Base-by-base conservation (phyloP, 1,140 invertebrate species). In the Procambarus clarkii region DNA sequence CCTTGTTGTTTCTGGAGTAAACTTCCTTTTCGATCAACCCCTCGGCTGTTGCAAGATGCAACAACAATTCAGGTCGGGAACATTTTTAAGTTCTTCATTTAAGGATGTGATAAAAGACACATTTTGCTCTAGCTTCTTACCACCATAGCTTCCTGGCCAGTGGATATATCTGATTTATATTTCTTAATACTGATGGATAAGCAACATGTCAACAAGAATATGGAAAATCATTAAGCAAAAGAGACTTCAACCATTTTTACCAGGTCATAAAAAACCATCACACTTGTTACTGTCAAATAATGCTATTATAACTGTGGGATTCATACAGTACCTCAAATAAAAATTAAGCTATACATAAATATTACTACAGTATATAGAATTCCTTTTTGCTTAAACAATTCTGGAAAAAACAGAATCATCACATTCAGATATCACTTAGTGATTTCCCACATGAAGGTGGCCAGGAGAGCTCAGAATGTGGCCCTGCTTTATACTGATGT, bases 151-250 rank as follows among this genome's bases (percentile, higher is more conserved):
- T 46, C 77, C 77, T 79, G 77, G 77, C 77, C 77, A 50, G 77
- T 79, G 48, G 77, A 7, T 2, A 44, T 45, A 34, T 79, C 45
- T 48, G 48, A 48, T 21, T 79, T n/a, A 46, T 46, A 9, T 34
- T 34, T 50, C 77, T 79, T 79, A 79, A 79, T 79, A 79, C 77
- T 79, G 77, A 48, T 48, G 46, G n/a, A 78, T 64, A 18, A 13
- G 18, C 46, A 46, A 79, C 77, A 79, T 46, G 77, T 79, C 77
- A 48, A 50, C 45, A 21, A 50, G 34, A 45, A 79, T 79, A 34
- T 48, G 48, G 48, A 11, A 79, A 79, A 79, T n/a, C 15, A 18
- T 18, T 64, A 64, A 64, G 60, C 18, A 64, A 5, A 64, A 64
- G 54, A 58, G 54, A 13, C 7, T 15, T 64, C 60, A 64, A 21